Percentiles rank a stretch among this genome's conserved stretches.
phyloP scores from a whole-genome alignment of 2,888 invertebrate genomes.

The Camptogramma bilineatum region DNA sequence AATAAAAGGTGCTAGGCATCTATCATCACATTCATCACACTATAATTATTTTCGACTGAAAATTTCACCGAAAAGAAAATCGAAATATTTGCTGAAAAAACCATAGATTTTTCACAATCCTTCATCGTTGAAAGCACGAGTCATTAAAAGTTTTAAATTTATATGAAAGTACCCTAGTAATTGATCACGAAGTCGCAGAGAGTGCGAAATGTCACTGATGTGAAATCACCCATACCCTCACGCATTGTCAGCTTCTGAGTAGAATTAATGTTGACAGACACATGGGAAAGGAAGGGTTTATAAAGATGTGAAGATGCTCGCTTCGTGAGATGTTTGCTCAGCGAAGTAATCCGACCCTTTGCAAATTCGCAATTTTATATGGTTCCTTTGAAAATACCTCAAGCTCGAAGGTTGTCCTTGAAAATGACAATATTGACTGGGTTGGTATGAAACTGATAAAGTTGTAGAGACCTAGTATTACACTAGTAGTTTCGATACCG shows the following conservation, averaged over 20 bases:
- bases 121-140: too few species aligned
- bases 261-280: conserved; percentile 10
- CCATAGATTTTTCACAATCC: too few species aligned
- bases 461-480: not conserved
- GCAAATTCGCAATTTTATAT: conserved; percentile 2
- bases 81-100: too few species aligned
- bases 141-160: too few species aligned
- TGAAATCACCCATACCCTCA: not conserved
- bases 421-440: not conserved
- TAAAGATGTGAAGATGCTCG: conserved; percentile 1
- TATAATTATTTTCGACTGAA: too few species aligned
- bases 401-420: not conserved
- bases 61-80: too few species aligned
- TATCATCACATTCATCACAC: too few species aligned
- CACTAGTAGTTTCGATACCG: not conserved
- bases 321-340: conserved; percentile 4
- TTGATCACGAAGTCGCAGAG: not conserved
- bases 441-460: not conserved
- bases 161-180: not conserved
- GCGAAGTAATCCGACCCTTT: conserved; percentile 8
- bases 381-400: conserved; percentile 4
- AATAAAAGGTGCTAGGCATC: too few species aligned
- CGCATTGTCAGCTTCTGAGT: conserved; percentile 10
- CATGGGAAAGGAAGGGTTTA: conserved; percentile 3
- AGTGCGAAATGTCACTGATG: not conserved